These are phyloP conservation scores for Microtus oregoni DNA, from an alignment of 2,113 vertebrate species.

Conservation along the genomic window DNA sequence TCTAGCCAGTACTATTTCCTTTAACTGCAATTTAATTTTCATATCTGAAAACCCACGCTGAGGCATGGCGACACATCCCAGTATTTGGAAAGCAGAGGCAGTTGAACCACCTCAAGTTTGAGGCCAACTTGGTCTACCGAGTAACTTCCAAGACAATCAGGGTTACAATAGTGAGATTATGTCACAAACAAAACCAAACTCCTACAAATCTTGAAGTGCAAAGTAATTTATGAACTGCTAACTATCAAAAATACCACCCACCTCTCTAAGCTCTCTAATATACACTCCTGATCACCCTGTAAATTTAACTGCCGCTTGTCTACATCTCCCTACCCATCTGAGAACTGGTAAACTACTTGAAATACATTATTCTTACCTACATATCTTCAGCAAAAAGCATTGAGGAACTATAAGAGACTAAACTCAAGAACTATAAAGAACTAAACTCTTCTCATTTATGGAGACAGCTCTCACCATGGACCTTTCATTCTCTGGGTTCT, in stretches of 20 bases:
- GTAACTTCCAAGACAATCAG: background rate
- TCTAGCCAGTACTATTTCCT: background rate
- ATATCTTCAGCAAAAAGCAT: background rate
- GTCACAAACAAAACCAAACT: background rate
- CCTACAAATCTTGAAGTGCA: background rate
- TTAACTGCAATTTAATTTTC: conserved; percentile 23
- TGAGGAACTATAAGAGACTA: background rate
- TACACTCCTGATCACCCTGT: background rate
- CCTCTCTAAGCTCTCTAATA: background rate
- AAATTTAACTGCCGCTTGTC: background rate
- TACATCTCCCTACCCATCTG: background rate
- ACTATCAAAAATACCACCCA: background rate
- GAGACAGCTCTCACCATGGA: background rate
- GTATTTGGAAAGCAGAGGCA: background rate
- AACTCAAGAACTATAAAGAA: background rate
- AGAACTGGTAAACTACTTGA: background rate
- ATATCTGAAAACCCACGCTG: background rate
- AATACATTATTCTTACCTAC: background rate
- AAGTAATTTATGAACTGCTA: background rate
- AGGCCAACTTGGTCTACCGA: background rate
- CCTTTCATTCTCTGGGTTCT: background rate
- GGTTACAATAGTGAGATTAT: background rate
- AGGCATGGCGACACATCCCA: background rate
- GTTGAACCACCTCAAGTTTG: background rate
- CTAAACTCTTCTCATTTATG: background rate